Percentiles rank a stretch among this genome's conserved stretches.
Conservation (phyloP, 2,797 vertebrate species). For the Orientallactaga sibirica region DNA sequence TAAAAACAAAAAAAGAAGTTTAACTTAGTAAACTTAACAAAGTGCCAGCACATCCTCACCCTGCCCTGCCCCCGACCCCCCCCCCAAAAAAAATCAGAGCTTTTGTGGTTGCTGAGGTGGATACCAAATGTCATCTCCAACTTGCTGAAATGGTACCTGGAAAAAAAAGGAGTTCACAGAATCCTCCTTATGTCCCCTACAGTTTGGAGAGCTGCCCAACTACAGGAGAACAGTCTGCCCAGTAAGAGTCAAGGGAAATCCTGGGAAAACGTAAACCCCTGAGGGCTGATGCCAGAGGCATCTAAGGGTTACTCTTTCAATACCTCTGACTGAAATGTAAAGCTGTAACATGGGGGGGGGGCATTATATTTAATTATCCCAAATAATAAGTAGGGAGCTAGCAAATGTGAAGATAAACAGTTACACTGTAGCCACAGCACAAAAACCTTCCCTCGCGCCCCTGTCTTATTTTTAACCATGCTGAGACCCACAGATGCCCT, state of each 20-base stretch:
- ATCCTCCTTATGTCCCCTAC: neutral
- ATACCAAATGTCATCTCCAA: neutral
- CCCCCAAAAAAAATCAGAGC: neutral
- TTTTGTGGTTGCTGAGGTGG: neutral
- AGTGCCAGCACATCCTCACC: neutral
- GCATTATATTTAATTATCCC: neutral
- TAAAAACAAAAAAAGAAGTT: neutral
- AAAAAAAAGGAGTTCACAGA: neutral
- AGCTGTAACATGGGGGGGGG: neutral
- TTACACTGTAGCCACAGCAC: neutral
- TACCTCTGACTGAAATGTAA: neutral
- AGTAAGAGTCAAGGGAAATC: neutral
- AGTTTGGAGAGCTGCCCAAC: neutral
- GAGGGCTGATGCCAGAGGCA: neutral
- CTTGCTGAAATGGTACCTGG: neutral
- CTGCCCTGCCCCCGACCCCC: too few relatives aligned
- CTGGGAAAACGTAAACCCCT: neutral
- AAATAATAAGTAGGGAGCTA: neutral
- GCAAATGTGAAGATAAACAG: neutral
- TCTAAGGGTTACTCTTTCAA: neutral
- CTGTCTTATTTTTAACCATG: neutral
- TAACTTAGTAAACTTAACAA: neutral
- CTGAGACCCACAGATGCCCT: neutral
- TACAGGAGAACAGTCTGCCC: neutral
- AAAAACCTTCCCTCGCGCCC: neutral